Evolutionary conservation across 2,888 invertebrate genomes (phyloP).

Genomic region (Xanthorhoe spadicearia): DNA sequence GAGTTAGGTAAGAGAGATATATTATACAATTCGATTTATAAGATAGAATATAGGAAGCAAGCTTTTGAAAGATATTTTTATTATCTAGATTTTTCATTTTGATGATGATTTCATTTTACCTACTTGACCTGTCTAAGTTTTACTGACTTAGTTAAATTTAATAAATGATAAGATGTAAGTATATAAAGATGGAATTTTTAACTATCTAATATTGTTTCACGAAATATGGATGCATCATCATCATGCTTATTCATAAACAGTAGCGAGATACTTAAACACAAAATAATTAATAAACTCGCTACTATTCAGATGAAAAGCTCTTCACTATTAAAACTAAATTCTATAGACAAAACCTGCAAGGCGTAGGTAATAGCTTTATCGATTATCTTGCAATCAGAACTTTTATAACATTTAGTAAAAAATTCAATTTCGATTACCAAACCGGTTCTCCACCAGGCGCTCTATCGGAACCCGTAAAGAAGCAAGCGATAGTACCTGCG

Average conservation of each 20-base stretch:
- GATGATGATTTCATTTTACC: neutral
- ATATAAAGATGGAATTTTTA: neutral
- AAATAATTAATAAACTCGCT: neutral
- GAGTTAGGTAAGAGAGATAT: neutral
- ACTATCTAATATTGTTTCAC: neutral
- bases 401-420: neutral
- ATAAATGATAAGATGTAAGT: neutral
- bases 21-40: neutral
- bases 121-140: neutral
- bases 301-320: neutral
- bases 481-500: slow-evolving; percentile 83
- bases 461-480: slow-evolving; percentile 69
- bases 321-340: too few species aligned
- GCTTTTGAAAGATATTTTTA: neutral
- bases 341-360: neutral
- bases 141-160: neutral
- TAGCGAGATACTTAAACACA: neutral
- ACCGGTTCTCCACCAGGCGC: slow-evolving; percentile 70
- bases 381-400: neutral
- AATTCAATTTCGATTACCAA: slow-evolving; percentile 31
- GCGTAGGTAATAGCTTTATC: neutral
- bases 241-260: neutral
- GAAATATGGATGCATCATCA: neutral
- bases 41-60: neutral
- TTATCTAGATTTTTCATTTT: neutral